Evolutionary conservation across 2,113 vertebrate genomes (phyloP), one percentile per base, ranked within the genome.

Genomic region (Aptenodytes patagonicus): DNA sequence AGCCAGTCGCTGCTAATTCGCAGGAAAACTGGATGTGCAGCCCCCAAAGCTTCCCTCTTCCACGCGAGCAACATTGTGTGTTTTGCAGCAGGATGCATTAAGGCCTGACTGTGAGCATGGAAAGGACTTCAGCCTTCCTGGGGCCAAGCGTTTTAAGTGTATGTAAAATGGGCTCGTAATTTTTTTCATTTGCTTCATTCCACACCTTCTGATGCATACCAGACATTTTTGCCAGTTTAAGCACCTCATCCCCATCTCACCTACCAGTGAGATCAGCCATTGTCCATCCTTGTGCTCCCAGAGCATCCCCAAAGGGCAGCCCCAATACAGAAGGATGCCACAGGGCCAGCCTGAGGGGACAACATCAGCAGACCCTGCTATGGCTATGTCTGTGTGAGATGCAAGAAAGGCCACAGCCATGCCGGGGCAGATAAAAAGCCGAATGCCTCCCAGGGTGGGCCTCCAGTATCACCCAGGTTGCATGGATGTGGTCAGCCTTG

Each of bases 21-120:
- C 44, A 44, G 90, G 44, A 66, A 89, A 86, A 73, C 24, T 42
- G 64, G 57, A 78, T 46, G 61, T 7, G 22, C n/a, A 19, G 44
- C 38, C 44, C 57, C 17, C 26, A 61, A 85, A 75, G 31, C 51
- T 24, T 55, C 12, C 24, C 65, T 12, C 32, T 70, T 71, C 60
- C 89, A 85, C 4, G 4, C 1, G 0, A 58, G 47, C 64, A 64
- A 4, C 0, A 2, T 0, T 4, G 2, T 79, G 77, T 49, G 64
- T 18, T 94, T 42, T 80, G 89, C 73, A 72, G 36, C 7, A 7
- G 61, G 49, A 54, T 57, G 40, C 46, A 54, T 51, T 52, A 75
- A 44, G 65, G 55, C 47, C 26, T 10, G 46, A 5, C 0, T 17
- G 19, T 10, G 29, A 80, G 31, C 0, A 0, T 20, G 38, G 46